Base-by-base conservation (phyloP, 2,113 vertebrate species). In the Caracal caracal region DNA sequence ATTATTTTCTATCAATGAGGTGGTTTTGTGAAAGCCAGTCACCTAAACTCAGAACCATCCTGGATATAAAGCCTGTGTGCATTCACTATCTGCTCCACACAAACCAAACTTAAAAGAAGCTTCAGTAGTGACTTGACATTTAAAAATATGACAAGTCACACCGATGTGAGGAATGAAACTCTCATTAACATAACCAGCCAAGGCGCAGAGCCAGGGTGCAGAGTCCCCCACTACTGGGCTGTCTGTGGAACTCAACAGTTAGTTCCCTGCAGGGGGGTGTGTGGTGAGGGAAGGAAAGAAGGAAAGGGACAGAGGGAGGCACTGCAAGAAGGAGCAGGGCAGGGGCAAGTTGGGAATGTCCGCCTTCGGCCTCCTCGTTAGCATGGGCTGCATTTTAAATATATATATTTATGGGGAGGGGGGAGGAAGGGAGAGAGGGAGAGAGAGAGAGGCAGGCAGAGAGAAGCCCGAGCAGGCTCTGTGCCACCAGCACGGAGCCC, bases 91-190 rank as follows among this genome's bases (percentile, higher is more conserved):
- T 33, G 37, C 22, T 59, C 51, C 35, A 66, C 22, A 89, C 65
- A 80, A 95, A 89, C 12, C 65, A 81, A 89, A 80, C 15, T 19
- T 70, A 81, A 86, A 81, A 85, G 76, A 17, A 93, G 40, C 20
- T 88, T 6, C 17, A 68, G 24, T 10, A 56, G 70, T 73, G 22
- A 51, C 51, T 79, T 80, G 76, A 92, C 70, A 30, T 43, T 75
- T 20, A n/a, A 63, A 33, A 15, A 47, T 37, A 76, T 7, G 66
- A 30, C 66, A 78, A 40, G 83, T 63, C 80, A 87, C 53, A 92
- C 1, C 1, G 43, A 53, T n/a, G n/a, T 79, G 53, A 53, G 49
- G 28, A 92, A 88, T 11, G 70, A 83, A 82, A 47, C 43, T 40
- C 20, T 56, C 47, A 26, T 70, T 65, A 93, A 51, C 28, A 56